Conservation (phyloP, 2,113 vertebrate species). For the Hemiscyllium ocellatum region DNA sequence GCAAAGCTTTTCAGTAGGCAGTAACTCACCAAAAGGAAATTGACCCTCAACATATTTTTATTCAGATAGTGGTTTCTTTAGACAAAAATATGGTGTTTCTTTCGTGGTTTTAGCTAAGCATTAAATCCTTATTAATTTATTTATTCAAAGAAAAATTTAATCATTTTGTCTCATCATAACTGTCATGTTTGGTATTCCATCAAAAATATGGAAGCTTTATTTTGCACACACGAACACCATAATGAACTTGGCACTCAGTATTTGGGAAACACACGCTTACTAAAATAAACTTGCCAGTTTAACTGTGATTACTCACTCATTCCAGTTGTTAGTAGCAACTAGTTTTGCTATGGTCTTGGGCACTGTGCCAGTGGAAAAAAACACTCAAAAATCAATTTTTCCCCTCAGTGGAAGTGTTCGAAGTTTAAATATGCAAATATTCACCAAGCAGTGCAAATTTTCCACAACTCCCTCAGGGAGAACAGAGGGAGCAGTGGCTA, state of each 20-base stretch:
- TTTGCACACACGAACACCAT: background rate
- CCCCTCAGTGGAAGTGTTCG: conserved; percentile 10
- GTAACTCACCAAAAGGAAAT: background rate
- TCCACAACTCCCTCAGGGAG: background rate
- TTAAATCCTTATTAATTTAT: background rate
- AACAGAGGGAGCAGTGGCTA: background rate
- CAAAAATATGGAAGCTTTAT: conserved; percentile 1
- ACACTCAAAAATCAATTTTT: conserved; percentile 33
- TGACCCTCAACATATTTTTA: background rate
- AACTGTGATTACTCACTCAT: conserved; percentile 25
- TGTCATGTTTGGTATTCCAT: background rate
- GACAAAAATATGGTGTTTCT: too few species aligned
- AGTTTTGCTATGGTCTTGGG: background rate
- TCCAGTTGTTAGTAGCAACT: background rate
- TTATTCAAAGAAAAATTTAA: background rate
- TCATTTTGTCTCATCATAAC: background rate
- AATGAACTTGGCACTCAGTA: conserved; percentile 17
- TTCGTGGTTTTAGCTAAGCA: background rate
- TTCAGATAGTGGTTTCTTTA: background rate
- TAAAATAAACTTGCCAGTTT: conserved; percentile 17
- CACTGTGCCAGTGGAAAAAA: conserved; percentile 30
- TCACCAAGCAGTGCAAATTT: background rate
- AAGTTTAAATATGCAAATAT: conserved; percentile 30
- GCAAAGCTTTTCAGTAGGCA: background rate
- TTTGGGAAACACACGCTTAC: conserved; percentile 20